A percentile compares a stretch with the other conserved stretches of the same genome.
phyloP scores from a whole-genome alignment of 64 coral and sea anemone genomes.

The Porites lutea region DNA sequence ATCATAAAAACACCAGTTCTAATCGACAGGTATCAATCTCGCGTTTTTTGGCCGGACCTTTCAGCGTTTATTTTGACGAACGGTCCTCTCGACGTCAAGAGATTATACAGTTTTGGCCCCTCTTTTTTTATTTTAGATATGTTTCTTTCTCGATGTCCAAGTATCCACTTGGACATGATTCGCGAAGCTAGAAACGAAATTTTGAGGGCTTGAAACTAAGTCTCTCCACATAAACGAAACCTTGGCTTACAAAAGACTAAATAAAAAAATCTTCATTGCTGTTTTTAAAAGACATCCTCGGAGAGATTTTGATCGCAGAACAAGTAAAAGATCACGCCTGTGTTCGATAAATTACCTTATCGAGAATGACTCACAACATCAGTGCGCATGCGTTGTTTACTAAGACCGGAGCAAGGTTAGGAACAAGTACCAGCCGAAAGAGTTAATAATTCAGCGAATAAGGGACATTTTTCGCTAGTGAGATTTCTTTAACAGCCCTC shows the following conservation, averaged over 20 bases:
- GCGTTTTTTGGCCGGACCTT: no score
- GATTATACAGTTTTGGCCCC: no score
- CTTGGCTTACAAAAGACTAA: no score
- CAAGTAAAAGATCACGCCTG: constrained; percentile 5
- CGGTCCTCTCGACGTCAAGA: no score
- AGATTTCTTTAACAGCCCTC: constrained; percentile 27
- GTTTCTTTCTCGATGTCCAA: no score
- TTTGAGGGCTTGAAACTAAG: not conserved
- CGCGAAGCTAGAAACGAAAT: not conserved
- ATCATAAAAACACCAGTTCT: no score
- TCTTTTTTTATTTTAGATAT: no score
- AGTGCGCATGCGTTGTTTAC: constrained; percentile 49
- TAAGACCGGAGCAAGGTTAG: not conserved
- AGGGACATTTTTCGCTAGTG: constrained; percentile 1
- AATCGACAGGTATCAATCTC: no score
- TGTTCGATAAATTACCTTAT: constrained; percentile 37
- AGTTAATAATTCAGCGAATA: constrained; percentile 47
- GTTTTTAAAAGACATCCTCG: not conserved
- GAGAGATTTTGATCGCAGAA: not conserved
- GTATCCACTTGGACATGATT: no score
- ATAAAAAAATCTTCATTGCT: no score
- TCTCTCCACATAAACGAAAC: no score
- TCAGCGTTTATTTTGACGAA: no score
- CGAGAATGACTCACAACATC: constrained; percentile 29
- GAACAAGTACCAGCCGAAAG: constrained; percentile 30